Base-by-base conservation (phyloP, 2,113 vertebrate genomes). In the Onychorhynchus coronatus region DNA sequence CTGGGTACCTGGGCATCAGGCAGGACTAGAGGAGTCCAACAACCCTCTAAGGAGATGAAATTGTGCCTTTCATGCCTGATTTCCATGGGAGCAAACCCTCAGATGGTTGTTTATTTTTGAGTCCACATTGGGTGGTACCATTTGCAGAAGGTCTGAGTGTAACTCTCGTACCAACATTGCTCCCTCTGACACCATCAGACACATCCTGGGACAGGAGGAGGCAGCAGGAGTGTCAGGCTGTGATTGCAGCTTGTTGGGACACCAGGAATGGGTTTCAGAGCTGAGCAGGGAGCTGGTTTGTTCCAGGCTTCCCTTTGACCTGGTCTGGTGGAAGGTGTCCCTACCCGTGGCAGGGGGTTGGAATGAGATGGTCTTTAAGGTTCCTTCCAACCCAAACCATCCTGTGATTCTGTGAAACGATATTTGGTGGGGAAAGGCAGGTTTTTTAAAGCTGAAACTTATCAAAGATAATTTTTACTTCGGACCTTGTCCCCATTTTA, bases 101-200 rank as follows among this genome's bases (percentile, higher is more conserved):
- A 33, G 22, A 2, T 24, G 14, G 31, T 21, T 88, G 37, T n/a
- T 52, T 13, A 1, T 20, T 21, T 52, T 14, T 9, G 28, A 53
- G 20, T 30, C 74, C 47, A 35, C 33, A 42, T 52, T 28, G 70
- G 7, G 31, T 28, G 28, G 3, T 47, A 16, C 6, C 12, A 53
- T 91, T 55, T 88, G 35, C 49, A 27, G 52, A 28, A 72, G 21
- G 10, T 30, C 59, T 68, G 49, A 63, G 68, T 2, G 2, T 11
- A 62, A 0, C 27, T 11, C 46, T 65, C 0, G 0, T 27, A 8
- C 27, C 62, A 65, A 0, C 8, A 21, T 19, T 56, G 4, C 49
- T 85, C n/a, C 28, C 53, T 80, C 28, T 86, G 76, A 11, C 15
- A 2, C 16, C 27, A 30, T 2, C 2, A 2, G 47, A 7, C 7